Conservation (phyloP, 2,797 vertebrate genomes). For the Huso huso region DNA sequence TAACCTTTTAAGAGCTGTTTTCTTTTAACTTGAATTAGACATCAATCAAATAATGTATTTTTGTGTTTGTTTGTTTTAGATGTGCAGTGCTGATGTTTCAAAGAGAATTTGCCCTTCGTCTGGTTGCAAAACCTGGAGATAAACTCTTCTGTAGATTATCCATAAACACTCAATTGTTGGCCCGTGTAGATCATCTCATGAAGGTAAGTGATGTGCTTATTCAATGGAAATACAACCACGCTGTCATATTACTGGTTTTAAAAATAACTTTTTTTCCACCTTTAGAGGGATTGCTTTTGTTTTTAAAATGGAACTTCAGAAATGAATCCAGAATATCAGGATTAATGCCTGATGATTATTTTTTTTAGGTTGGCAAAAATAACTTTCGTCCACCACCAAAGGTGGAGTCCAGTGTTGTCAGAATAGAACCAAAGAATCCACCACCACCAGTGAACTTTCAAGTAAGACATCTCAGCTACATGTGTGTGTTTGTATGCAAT, state of each 20-base stretch:
- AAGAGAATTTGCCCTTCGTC: conserved; percentile 90
- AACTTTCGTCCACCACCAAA: conserved; percentile 96
- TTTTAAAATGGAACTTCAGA: too few species aligned
- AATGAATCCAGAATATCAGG: too few species aligned
- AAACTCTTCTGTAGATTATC: conserved; percentile 92
- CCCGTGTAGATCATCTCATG: conserved; percentile 94
- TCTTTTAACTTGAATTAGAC: too few species aligned
- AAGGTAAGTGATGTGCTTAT: conserved; percentile 61
- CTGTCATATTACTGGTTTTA: background rate
- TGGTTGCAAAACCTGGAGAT: conserved; percentile 88
- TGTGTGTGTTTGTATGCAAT: background rate
- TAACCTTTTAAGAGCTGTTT: too few species aligned
- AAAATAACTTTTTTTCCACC: background rate
- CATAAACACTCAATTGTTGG: conserved; percentile 90
- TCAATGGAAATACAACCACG: background rate
- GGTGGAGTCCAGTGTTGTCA: conserved; percentile 96
- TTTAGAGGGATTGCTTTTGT: background rate
- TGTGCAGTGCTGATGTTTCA: conserved; percentile 98
- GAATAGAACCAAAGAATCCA: conserved; percentile 95
- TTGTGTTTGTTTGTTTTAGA: conserved; percentile 43
- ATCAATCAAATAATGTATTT: too few species aligned
- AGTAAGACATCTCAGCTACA: conserved; percentile 46
- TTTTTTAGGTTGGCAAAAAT: conserved; percentile 85
- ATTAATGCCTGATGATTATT: conserved; percentile 14
- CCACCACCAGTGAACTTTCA: conserved; percentile 95